These are phyloP conservation scores for Calameuta idolon DNA, from an alignment of 2,888 invertebrate genomes.

Conservation along the genomic window DNA sequence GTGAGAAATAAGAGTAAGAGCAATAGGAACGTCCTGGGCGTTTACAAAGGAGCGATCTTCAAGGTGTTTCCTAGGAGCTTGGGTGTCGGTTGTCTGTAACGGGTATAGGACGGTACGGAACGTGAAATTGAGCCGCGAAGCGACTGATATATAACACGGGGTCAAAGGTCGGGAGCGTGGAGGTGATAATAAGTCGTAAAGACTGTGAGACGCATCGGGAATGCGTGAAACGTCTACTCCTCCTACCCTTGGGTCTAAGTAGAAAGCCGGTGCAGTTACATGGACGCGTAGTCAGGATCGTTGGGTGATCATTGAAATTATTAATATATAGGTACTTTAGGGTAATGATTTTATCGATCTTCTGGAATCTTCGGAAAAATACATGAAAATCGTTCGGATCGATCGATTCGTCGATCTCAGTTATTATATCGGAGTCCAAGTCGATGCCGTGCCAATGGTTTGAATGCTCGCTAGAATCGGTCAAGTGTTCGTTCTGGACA, in stretches of 20 bases:
- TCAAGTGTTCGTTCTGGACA: conserved; percentile 22
- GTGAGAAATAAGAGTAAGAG: background rate
- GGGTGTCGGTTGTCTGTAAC: background rate
- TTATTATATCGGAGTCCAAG: background rate
- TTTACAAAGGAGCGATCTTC: background rate
- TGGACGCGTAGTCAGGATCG: background rate
- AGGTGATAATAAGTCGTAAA: conserved; percentile 62
- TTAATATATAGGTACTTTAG: background rate
- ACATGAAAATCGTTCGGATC: background rate
- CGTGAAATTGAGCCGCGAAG: conserved; percentile 26
- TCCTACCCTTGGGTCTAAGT: conserved; percentile 20
- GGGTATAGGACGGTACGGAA: background rate
- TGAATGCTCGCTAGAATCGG: background rate
- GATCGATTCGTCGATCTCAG: background rate
- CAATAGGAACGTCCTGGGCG: background rate
- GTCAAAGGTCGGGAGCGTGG: conserved; percentile 50
- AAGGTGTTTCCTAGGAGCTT: background rate
- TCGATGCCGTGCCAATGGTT: background rate
- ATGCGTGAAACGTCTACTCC: conserved; percentile 56
- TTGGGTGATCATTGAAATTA: background rate
- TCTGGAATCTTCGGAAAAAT: background rate
- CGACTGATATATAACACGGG: conserved; percentile 44
- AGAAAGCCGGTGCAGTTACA: background rate
- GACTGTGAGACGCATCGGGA: conserved; percentile 53
- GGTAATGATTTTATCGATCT: background rate